Percentiles rank a stretch among this genome's conserved stretches.
Evolutionary conservation across 2,797 vertebrate species (phyloP).

Genomic region (Gobio occitaniae): DNA sequence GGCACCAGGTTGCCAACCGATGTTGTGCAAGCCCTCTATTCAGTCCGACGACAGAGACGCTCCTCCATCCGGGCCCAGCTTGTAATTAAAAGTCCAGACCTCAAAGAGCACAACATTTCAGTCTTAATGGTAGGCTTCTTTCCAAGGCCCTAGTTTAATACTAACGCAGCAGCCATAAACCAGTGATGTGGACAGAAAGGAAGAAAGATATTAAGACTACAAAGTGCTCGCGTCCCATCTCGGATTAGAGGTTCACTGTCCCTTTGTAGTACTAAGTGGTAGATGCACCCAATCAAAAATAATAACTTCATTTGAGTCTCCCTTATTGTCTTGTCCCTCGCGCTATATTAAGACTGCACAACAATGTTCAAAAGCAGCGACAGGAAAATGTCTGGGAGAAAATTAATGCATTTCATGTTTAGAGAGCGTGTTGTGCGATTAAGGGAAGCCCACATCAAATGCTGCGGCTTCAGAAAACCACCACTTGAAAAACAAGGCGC

Average conservation of each 20-base stretch:
- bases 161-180: constrained; percentile 73
- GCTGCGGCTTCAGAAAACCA: constrained; percentile 76
- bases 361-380: constrained; percentile 74
- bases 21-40: constrained; percentile 72
- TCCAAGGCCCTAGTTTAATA: constrained; percentile 77
- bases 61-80: constrained; percentile 68
- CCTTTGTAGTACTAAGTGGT: constrained; percentile 77
- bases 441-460: constrained; percentile 81
- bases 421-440: constrained; percentile 83
- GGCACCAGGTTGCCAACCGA: constrained; percentile 74
- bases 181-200: constrained; percentile 75
- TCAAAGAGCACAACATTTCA: constrained; percentile 77
- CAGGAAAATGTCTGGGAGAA: constrained; percentile 63
- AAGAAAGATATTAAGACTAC: constrained; percentile 79
- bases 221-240: constrained; percentile 75
- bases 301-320: constrained; percentile 76
- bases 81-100: constrained; percentile 79
- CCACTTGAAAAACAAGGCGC: constrained; percentile 79
- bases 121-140: constrained; percentile 79
- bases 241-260: constrained; percentile 76
- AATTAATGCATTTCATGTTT: constrained; percentile 80
- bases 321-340: constrained; percentile 71
- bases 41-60: constrained; percentile 72
- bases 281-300: constrained; percentile 74
- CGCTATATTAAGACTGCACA: constrained; percentile 70